A percentile compares a stretch with the other conserved stretches of the same genome.
Conservation (phyloP, 2,888 invertebrate species). For the Linnaemya tessellans region DNA sequence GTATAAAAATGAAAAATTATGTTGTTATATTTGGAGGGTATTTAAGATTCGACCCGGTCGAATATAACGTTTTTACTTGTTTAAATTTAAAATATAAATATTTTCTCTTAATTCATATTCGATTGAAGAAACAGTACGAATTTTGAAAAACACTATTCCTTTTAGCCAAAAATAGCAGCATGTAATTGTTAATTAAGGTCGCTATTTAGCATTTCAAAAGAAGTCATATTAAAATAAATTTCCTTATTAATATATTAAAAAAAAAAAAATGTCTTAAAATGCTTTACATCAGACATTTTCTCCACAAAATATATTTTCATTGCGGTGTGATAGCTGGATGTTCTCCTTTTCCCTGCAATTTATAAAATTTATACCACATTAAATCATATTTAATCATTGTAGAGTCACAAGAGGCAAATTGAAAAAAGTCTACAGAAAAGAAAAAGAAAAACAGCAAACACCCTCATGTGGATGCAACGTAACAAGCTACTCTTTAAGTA, state of each 20-base stretch:
- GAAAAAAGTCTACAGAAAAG: constrained; percentile 38
- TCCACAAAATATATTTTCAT: not conserved
- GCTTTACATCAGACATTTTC: constrained; percentile 56
- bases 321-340: constrained; percentile 32
- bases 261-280: not conserved
- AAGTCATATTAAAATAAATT: constrained; percentile 36
- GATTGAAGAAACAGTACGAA: too few species aligned
- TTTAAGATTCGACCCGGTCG: too few species aligned
- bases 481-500: constrained; percentile 71
- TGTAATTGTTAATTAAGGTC: not conserved
- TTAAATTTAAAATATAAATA: not conserved
- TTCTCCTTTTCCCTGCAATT: constrained; percentile 60
- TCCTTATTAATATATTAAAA: constrained; percentile 57
- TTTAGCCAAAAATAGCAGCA: not conserved
- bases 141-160: not conserved
- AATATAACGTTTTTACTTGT: too few species aligned
- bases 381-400: constrained; percentile 72
- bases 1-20: too few species aligned
- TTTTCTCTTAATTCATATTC: too few species aligned
- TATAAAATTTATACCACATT: constrained; percentile 71
- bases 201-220: constrained; percentile 1
- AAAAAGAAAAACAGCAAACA: constrained; percentile 54
- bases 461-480: constrained; percentile 66
- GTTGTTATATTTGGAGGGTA: too few species aligned
- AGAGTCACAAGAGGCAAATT: constrained; percentile 43